Percentiles rank a stretch among this genome's conserved stretches.
phyloP scores from a whole-genome alignment of 2,888 invertebrate genomes.

The Galeopsomyia nigrocyanea region DNA sequence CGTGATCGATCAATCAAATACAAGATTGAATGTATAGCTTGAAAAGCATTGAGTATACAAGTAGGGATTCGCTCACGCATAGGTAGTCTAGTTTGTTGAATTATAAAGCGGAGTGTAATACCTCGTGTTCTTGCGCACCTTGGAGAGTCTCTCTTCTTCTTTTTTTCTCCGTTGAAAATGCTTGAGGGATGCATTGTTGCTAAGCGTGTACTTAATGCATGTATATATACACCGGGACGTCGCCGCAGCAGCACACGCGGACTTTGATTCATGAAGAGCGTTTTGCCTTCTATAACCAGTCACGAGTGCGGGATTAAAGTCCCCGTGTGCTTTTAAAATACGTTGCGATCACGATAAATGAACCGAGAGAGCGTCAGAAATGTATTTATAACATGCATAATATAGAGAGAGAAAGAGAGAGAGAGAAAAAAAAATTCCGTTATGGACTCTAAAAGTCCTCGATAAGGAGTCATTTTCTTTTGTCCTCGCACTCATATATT shows the following conservation, averaged over 20 bases:
- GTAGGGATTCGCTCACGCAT: background rate
- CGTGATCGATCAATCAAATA: constrained; percentile 40
- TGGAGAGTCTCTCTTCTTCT: background rate
- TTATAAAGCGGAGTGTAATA: constrained; percentile 36
- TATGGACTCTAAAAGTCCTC: constrained; percentile 35
- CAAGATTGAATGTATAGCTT: constrained; percentile 24
- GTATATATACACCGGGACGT: constrained; percentile 8
- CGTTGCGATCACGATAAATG: constrained; percentile 38
- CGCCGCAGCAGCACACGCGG: constrained; percentile 4
- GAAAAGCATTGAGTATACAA: background rate
- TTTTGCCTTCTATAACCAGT: constrained; percentile 38
- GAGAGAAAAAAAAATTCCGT: constrained; percentile 34
- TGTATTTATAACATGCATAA: background rate
- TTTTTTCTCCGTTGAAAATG: constrained; percentile 13
- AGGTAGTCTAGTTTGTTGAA: constrained; percentile 36
- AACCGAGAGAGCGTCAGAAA: constrained; percentile 11
- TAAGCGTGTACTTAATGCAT: constrained; percentile 29
- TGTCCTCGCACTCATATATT: constrained; percentile 34
- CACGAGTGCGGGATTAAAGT: constrained; percentile 31
- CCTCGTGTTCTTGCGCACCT: constrained; percentile 26
- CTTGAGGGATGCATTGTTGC: constrained; percentile 35
- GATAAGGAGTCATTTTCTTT: constrained; percentile 42
- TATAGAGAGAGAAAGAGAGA: too few species aligned
- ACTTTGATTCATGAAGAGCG: constrained; percentile 43
- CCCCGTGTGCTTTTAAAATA: constrained; percentile 2